Conservation (phyloP, 2,113 vertebrate species). For the Labrus mixtus region DNA sequence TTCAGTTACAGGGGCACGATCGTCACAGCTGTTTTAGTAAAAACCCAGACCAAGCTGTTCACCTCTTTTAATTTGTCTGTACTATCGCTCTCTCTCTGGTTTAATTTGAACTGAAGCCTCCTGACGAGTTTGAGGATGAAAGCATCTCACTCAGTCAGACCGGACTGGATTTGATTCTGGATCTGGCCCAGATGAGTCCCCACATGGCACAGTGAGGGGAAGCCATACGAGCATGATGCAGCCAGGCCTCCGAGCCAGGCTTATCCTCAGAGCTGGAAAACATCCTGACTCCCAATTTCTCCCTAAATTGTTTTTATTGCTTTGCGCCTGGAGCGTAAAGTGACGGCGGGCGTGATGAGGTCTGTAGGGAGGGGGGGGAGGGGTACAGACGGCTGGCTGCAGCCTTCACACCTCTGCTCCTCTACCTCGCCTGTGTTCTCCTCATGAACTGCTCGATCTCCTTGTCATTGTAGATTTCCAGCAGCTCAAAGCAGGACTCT, state of each 20-base stretch:
- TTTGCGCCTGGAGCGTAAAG: constrained; percentile 28
- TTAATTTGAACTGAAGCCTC: not conserved
- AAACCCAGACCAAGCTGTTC: not conserved
- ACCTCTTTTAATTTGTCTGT: not conserved
- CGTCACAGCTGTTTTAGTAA: too few relatives aligned
- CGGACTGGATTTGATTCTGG: not conserved
- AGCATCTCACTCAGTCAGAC: not conserved
- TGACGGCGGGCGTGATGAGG: constrained; percentile 40
- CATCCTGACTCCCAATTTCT: constrained; percentile 15
- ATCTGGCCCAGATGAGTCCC: not conserved
- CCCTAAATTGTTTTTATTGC: constrained; percentile 39
- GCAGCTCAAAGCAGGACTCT: too few relatives aligned
- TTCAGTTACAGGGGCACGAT: too few relatives aligned
- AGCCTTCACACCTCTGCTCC: constrained; percentile 21
- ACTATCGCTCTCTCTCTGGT: not conserved
- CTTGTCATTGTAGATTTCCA: not conserved
- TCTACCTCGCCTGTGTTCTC: not conserved
- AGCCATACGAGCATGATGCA: not conserved
- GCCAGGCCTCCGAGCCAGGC: constrained; percentile 27
- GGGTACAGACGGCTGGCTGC: not conserved
- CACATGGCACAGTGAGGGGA: not conserved
- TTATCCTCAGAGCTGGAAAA: constrained; percentile 22
- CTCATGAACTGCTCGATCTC: not conserved
- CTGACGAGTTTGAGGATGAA: not conserved
- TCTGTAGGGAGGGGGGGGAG: constrained; percentile 19